Conservation (phyloP, 2,888 invertebrate species). For the Timema cristinae region DNA sequence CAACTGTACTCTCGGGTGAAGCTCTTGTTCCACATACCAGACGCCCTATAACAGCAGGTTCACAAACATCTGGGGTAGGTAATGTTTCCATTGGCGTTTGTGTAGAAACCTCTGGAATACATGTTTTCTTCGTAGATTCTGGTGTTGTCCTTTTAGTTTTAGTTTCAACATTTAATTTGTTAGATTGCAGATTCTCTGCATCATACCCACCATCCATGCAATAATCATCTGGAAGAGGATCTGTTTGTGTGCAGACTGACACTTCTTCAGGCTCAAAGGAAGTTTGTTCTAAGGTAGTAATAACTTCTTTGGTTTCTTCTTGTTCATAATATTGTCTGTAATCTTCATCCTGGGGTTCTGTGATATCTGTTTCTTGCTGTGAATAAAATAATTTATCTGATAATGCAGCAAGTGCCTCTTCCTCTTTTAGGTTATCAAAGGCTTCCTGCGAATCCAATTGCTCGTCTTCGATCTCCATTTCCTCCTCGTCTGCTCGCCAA, state of each 20-base stretch:
- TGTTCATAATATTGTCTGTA: conserved; percentile 25
- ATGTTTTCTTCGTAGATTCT: background rate
- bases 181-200: conserved; percentile 16
- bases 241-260: conserved; percentile 79
- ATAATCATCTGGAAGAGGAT: conserved; percentile 76
- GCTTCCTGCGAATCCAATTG: conserved; percentile 3
- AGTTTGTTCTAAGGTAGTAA: conserved; percentile 7
- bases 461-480: conserved; percentile 26
- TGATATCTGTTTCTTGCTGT: background rate
- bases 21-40: conserved; percentile 2
- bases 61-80: background rate
- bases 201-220: conserved; percentile 51
- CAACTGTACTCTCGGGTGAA: background rate
- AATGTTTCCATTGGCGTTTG: background rate
- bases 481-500: conserved; percentile 36
- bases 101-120: background rate
- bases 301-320: conserved; percentile 27
- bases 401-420: conserved; percentile 29
- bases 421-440: conserved; percentile 8
- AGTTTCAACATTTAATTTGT: conserved; percentile 16
- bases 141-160: conserved; percentile 14
- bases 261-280: conserved; percentile 50
- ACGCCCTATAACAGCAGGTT: conserved; percentile 2
- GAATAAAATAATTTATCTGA: conserved; percentile 27
- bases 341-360: conserved; percentile 27